Percentiles rank a stretch among this genome's conserved stretches.
These are phyloP conservation scores for Drosophila monieri DNA, from an alignment of 2,888 invertebrate species.

Conservation along the genomic window DNA sequence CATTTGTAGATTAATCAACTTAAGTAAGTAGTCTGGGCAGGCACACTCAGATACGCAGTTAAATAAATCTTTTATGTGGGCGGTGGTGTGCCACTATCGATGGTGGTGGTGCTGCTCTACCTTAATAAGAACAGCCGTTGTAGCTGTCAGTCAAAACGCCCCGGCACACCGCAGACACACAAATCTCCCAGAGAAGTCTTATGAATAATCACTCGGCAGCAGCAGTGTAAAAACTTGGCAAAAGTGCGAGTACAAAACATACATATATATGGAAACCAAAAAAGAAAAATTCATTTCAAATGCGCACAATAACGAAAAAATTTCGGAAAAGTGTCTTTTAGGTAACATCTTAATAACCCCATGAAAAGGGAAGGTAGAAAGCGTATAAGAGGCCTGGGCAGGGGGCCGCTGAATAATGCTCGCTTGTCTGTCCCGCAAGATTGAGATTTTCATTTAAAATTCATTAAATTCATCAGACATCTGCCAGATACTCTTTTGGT, in stretches of 20 bases:
- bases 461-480: constrained; percentile 25
- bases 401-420: constrained; percentile 13
- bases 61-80: constrained; percentile 36
- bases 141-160: constrained; percentile 69
- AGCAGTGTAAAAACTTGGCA: constrained; percentile 49
- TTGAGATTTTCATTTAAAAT: constrained; percentile 26
- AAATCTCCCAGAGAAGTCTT: constrained; percentile 37
- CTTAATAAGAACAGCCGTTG: constrained; percentile 50
- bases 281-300: constrained; percentile 52
- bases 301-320: constrained; percentile 51
- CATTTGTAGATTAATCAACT: constrained; percentile 35
- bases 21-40: constrained; percentile 25
- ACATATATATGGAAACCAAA: constrained; percentile 46
- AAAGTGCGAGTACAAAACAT: constrained; percentile 32
- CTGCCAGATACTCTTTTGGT: constrained; percentile 14
- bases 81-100: constrained; percentile 40
- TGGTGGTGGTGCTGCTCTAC: constrained; percentile 32
- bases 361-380: constrained; percentile 27
- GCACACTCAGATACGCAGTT: constrained; percentile 31
- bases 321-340: constrained; percentile 29
- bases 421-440: constrained; percentile 26
- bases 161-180: constrained; percentile 25
- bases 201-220: constrained; percentile 63
- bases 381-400: constrained; percentile 27
- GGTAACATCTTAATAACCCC: constrained; percentile 36